Percentiles rank a stretch among this genome's conserved stretches.
Evolutionary conservation across 2,888 invertebrate genomes (phyloP).

Genomic region (Lamellibrachia columna): DNA sequence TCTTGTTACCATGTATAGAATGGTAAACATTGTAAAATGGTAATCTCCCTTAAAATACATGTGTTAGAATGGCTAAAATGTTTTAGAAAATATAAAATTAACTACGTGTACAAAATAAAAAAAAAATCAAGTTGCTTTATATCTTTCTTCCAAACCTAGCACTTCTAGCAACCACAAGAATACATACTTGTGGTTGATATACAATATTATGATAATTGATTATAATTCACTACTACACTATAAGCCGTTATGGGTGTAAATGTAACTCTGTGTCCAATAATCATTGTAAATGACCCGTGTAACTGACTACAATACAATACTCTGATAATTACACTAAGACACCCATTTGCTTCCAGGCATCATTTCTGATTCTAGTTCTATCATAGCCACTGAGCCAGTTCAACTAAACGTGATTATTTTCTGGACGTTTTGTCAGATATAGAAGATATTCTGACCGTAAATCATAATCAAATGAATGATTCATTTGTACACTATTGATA

Average conservation of each 20-base stretch:
- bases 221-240: neutral
- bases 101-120: neutral
- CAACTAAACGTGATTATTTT: too few relatives aligned
- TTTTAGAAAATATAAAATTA: neutral
- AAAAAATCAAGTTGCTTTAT: neutral
- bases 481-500: neutral
- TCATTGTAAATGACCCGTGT: neutral
- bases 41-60: neutral
- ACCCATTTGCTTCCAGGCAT: too few relatives aligned
- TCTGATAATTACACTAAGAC: too few relatives aligned
- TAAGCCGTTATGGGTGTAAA: neutral
- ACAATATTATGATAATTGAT: neutral
- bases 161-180: neutral
- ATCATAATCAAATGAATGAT: neutral
- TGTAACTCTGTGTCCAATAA: neutral
- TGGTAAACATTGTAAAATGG: neutral
- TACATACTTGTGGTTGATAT: neutral
- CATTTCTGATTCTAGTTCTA: neutral
- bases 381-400: neutral
- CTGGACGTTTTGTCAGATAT: too few relatives aligned
- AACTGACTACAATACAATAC: too few relatives aligned
- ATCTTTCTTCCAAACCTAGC: neutral
- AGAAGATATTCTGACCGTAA: too few relatives aligned
- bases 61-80: neutral
- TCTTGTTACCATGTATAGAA: neutral